Conservation (phyloP, 2,888 invertebrate species). For the Poecilus cupreus region DNA sequence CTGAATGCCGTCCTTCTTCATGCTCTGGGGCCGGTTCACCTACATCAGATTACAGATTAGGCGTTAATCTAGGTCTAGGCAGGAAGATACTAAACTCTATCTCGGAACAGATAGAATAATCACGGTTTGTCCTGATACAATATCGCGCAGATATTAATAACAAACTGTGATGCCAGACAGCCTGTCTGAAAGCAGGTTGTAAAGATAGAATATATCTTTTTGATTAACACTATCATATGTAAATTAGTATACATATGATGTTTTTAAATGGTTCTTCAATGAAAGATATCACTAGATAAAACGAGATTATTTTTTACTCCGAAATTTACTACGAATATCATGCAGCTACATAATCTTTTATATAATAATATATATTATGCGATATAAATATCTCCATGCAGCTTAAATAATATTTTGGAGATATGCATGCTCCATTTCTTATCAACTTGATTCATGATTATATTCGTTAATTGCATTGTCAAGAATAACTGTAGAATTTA, state of each 20-base stretch:
- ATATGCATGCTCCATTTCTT: not conserved
- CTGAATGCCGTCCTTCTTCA: constrained; percentile 99
- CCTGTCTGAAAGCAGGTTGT: constrained; percentile 45
- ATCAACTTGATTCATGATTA: not conserved
- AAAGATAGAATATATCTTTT: constrained; percentile 50
- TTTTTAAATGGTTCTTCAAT: constrained; percentile 49
- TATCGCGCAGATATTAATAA: constrained; percentile 48
- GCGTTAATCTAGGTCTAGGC: constrained; percentile 41
- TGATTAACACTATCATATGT: constrained; percentile 50
- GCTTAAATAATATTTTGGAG: not conserved
- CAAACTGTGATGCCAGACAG: constrained; percentile 32
- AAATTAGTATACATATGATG: constrained; percentile 48
- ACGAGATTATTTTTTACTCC: constrained; percentile 47
- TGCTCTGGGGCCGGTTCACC: constrained; percentile 95
- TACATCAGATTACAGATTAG: constrained; percentile 70
- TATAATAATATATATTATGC: not conserved
- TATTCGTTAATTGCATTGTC: not conserved
- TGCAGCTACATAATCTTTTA: not conserved
- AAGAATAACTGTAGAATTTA: not conserved
- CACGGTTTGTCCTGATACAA: constrained; percentile 41
- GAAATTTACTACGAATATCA: constrained; percentile 38
- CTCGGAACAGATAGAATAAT: constrained; percentile 36
- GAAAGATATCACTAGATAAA: constrained; percentile 55
- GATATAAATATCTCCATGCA: not conserved
- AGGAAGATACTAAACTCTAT: constrained; percentile 28